Evolutionary conservation across 2,888 invertebrate genomes (phyloP), one percentile per base, ranked within the genome.

Genomic region (Dryobotodes eremita): DNA sequence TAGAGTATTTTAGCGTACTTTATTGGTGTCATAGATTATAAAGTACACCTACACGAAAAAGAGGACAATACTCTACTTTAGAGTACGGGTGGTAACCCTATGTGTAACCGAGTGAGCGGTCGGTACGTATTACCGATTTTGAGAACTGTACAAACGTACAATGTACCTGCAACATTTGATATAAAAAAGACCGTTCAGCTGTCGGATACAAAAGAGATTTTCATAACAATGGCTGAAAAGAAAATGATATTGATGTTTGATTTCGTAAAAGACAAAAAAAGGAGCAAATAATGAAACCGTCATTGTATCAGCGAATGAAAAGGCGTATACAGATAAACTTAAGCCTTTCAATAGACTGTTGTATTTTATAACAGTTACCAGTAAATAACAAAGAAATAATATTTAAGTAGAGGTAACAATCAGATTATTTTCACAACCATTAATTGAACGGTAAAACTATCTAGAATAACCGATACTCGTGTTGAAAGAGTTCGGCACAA

Each of bases 61-160:
- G n/a, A n/a, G n/a, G n/a, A n/a, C n/a, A n/a, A n/a, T n/a, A n/a
- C n/a, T n/a, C n/a, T n/a, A n/a, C n/a, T n/a, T n/a, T n/a, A n/a
- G n/a, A n/a, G n/a, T n/a, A n/a, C n/a, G n/a, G n/a, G n/a, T n/a
- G n/a, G n/a, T n/a, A n/a, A n/a, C n/a, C n/a, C n/a, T n/a, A n/a
- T 76, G 74, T 75, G 75, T 82, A 82, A 84, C 77, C 73, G 75
- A 61, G 75, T 80, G 72, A 70, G 76, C 80, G 72, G 80, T 66
- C 74, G 77, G 69, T 42, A 42, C 42, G 4, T 36, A 36, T 36
- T 57, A 77, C 36, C 13, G 23, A 50, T 57, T 55, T 61, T 77
- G 71, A 66, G 68, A 79, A 62, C 50, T 64, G 66, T 74, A 70
- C 59, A 59, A 17, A 59, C 59, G 59, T 26, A 59, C 75, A 15